Percentiles rank a stretch among this genome's conserved stretches.
These are phyloP conservation scores for Oreochromis spilurus DNA, from an alignment of 2,113 vertebrate genomes.

Conservation along the genomic window DNA sequence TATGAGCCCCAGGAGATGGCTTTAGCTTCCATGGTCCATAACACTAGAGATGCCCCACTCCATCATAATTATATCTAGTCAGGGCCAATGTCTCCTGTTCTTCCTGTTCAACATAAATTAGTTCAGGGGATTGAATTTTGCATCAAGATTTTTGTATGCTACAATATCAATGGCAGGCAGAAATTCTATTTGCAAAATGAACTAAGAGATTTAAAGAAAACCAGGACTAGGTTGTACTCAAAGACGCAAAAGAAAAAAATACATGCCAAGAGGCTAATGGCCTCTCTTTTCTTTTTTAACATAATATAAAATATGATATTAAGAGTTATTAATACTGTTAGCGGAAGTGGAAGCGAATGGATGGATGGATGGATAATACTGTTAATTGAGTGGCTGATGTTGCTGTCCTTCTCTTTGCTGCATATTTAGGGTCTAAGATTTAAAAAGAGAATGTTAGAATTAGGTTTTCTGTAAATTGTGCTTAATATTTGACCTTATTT, in stretches of 20 bases:
- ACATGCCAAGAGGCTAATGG: background rate
- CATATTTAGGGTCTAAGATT: background rate
- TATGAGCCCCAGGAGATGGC: slow-evolving; percentile 26
- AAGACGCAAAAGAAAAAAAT: background rate
- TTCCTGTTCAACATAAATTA: slow-evolving; percentile 30
- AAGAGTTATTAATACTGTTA: background rate
- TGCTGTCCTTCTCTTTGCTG: background rate
- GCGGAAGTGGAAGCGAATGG: no score
- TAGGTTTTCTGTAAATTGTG: background rate
- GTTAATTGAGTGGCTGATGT: background rate
- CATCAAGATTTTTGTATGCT: background rate
- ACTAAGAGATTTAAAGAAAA: background rate
- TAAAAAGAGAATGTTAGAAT: background rate
- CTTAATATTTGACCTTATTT: background rate
- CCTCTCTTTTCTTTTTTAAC: background rate
- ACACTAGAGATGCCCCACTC: slow-evolving; percentile 8
- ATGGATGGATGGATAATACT: no score
- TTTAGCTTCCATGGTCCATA: slow-evolving; percentile 21
- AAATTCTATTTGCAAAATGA: background rate
- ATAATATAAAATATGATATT: background rate
- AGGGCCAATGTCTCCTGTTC: slow-evolving; percentile 14
- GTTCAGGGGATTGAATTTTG: background rate
- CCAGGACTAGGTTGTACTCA: background rate
- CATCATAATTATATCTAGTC: slow-evolving; percentile 32
- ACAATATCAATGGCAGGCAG: background rate